Percentiles rank a stretch among this genome's conserved stretches.
Evolutionary conservation across 2,113 vertebrate species (phyloP).

Genomic region (Rhinoderma darwinii): DNA sequence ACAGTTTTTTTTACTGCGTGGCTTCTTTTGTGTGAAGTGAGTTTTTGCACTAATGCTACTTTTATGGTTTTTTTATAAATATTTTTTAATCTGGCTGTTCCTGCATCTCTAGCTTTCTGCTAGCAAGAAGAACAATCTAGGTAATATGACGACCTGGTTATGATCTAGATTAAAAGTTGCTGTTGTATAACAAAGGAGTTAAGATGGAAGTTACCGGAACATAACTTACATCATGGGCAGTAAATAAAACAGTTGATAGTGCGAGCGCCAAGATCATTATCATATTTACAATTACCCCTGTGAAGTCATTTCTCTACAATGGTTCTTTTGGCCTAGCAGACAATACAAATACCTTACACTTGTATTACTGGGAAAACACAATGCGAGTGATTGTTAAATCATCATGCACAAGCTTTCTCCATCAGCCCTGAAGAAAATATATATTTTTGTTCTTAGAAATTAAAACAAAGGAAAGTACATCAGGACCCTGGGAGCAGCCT

Average conservation of each 20-base stretch:
- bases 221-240: constrained; percentile 22
- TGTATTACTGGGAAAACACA: constrained; percentile 42
- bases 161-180: neutral
- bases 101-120: neutral
- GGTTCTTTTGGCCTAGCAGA: constrained; percentile 16
- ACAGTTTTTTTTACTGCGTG: too few relatives aligned
- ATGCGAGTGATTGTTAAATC: constrained; percentile 44
- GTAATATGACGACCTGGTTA: neutral
- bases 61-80: too few relatives aligned
- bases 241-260: constrained; percentile 36
- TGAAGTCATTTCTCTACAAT: constrained; percentile 29
- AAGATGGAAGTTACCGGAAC: constrained; percentile 2
- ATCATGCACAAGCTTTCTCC: constrained; percentile 30
- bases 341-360: constrained; percentile 47
- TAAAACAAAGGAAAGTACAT: constrained; percentile 52
- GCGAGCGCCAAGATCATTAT: constrained; percentile 27
- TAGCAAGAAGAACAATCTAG: neutral
- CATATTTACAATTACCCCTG: constrained; percentile 14
- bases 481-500: constrained; percentile 36
- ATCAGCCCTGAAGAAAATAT: constrained; percentile 33
- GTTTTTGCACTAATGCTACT: too few relatives aligned
- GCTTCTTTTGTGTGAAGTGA: too few relatives aligned
- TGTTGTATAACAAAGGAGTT: constrained; percentile 1
- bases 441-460: constrained; percentile 11
- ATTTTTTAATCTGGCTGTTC: too few relatives aligned